Evolutionary conservation across 2,797 vertebrate genomes (phyloP).

Genomic region (Acipenser ruthenus): DNA sequence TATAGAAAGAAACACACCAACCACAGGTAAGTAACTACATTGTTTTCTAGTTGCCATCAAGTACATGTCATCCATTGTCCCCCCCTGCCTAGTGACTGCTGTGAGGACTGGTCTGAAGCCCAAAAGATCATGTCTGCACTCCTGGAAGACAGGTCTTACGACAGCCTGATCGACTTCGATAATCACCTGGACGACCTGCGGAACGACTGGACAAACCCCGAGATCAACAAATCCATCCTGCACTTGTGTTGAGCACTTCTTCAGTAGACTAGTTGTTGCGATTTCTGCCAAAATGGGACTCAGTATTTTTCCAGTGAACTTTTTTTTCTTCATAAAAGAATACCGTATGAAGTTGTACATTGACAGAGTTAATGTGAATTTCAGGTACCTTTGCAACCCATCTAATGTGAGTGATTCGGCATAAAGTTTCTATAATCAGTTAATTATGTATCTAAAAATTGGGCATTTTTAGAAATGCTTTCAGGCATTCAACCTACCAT

Average conservation of each 20-base stretch:
- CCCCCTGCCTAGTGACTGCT: slow-evolving; percentile 66
- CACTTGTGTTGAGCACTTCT: slow-evolving; percentile 75
- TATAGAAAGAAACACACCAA: too few species aligned
- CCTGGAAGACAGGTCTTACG: slow-evolving; percentile 82
- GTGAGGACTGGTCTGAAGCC: slow-evolving; percentile 91
- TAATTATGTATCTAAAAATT: too few species aligned
- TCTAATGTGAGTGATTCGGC: too few species aligned
- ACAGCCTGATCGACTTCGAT: slow-evolving; percentile 90
- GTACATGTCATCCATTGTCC: too few species aligned
- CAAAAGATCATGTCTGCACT: slow-evolving; percentile 84
- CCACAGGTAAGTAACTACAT: neutral
- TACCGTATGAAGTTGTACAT: neutral
- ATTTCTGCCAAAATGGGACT: slow-evolving; percentile 43
- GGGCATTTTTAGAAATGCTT: too few species aligned
- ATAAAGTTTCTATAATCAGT: too few species aligned
- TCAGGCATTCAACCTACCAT: too few species aligned
- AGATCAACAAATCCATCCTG: slow-evolving; percentile 92
- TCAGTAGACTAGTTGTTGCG: slow-evolving; percentile 17
- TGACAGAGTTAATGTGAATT: slow-evolving; percentile 18
- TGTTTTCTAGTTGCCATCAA: too few species aligned
- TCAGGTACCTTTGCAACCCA: too few species aligned
- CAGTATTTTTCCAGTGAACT: slow-evolving; percentile 34
- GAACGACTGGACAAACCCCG: slow-evolving; percentile 97
- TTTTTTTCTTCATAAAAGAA: slow-evolving; percentile 18
- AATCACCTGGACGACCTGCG: slow-evolving; percentile 95